Evolutionary conservation across 1,140 invertebrate genomes (phyloP).

Genomic region (Drosophila ogumai): DNA sequence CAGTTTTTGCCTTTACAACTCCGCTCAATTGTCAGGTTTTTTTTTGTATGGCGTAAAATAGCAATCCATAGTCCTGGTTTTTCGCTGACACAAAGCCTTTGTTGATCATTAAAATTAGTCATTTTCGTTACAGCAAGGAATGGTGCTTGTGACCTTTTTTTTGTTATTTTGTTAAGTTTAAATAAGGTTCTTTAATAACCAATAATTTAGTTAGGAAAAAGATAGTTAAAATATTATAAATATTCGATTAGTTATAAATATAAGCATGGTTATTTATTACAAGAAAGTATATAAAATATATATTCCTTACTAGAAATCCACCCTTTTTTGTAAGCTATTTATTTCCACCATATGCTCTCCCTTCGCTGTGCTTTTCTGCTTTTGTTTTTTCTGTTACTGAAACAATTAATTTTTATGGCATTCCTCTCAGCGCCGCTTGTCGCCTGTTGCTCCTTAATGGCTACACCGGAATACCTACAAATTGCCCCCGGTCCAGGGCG

Average conservation of each 20-base stretch:
- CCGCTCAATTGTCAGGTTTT: constrained; percentile 32
- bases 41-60: constrained; percentile 4
- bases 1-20: constrained; percentile 49
- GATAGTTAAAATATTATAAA: neutral
- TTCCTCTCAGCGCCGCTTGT: constrained; percentile 18
- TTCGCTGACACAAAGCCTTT: constrained; percentile 25
- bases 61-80: constrained; percentile 3
- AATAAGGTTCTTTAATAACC: neutral
- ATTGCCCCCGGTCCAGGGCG: constrained; percentile 12
- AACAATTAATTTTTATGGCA: constrained; percentile 38
- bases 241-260: too few species aligned
- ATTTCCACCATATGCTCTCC: neutral
- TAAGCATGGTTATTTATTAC: neutral
- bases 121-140: constrained; percentile 14
- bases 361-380: neutral
- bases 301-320: neutral
- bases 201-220: neutral
- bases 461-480: constrained; percentile 27
- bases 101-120: constrained; percentile 40
- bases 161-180: neutral
- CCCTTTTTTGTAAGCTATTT: too few species aligned
- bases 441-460: constrained; percentile 36
- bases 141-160: neutral
- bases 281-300: neutral
- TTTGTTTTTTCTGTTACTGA: neutral